Evolutionary conservation across 2,888 invertebrate species (phyloP), one percentile per base, ranked within the genome.

Genomic region (Andricus quercusramuli): DNA sequence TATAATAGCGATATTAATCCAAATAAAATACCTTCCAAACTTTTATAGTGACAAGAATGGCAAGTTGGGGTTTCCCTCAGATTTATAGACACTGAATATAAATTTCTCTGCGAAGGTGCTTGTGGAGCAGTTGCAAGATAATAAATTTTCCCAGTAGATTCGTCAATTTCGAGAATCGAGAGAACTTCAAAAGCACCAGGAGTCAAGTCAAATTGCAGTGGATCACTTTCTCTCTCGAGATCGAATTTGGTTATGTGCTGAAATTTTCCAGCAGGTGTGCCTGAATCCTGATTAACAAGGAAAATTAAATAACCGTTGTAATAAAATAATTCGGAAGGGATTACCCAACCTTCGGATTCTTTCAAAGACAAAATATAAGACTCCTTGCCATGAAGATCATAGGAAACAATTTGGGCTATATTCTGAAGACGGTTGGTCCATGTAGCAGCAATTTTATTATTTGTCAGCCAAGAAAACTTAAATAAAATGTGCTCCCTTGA

Each of bases 401-500:
- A 97, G 41, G 95, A 93, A 20, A 95, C 94, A 64, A 96, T 89
- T 32, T 95, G 93, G 56, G 95, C 94, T 77, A 95, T 88, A 90
- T 96, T 98, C 92, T 99, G 99, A 37, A 97, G 94, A 78, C 99
- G 94, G 92, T 98, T 98, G 79, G 97, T 93, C 96, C 98, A 98
- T 8, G 96, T 94, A 0, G 96, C 96, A 1, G 95, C 93, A 0
- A 98, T 90, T 44, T 95, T 94, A 0, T 94, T 92, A 78, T 95
- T 94, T 37, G 95, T 95, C 22, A 95, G 94, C 98, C 98, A 98
- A 47, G 94, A 94, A 0, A 98, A 96, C 81, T 94, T 94, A 79
- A 94, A 95, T 20, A 97, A 90, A 76, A 97, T 94, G 86, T 96
- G 94, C 88, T 97, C 96, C 0, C 93, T 92, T 78, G 20, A 66